A percentile compares a stretch with the other conserved stretches of the same genome.
Evolutionary conservation across 2,888 invertebrate genomes (phyloP).

Genomic region (Notocelia uddmanniana): DNA sequence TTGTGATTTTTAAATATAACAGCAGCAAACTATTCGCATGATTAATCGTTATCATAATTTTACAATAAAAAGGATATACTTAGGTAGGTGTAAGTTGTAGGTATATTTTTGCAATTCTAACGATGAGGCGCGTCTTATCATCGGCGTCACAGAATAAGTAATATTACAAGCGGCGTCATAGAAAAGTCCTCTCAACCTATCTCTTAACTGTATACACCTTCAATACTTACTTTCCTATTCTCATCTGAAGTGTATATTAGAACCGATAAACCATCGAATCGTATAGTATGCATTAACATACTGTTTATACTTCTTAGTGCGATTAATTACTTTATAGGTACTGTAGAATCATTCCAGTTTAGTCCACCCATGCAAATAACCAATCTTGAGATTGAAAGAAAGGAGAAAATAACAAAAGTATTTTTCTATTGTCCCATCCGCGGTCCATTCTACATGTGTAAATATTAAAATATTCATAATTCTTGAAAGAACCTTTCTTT

Average conservation of each 20-base stretch:
- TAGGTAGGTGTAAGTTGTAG: too few species aligned
- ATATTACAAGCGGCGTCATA: too few species aligned
- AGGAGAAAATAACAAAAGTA: not conserved
- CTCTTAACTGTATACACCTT: too few species aligned
- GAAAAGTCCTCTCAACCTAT: too few species aligned
- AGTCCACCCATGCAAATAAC: not conserved
- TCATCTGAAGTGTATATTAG: too few species aligned
- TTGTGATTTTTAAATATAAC: not conserved
- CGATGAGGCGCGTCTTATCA: too few species aligned
- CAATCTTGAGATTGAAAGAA: not conserved
- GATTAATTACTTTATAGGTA: too few species aligned
- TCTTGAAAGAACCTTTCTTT: not conserved
- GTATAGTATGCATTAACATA: not conserved
- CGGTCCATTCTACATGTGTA: not conserved
- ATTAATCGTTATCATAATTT: not conserved
- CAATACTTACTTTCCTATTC: too few species aligned
- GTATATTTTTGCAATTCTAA: too few species aligned
- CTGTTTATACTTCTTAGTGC: not conserved
- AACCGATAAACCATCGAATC: too few species aligned
- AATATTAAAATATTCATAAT: not conserved
- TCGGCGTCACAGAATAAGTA: too few species aligned
- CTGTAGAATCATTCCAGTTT: not conserved
- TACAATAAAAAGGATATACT: not conserved
- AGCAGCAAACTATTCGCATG: not conserved
- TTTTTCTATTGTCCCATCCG: not conserved